These are phyloP conservation scores for Myiagra hebetior DNA, from an alignment of 2,113 vertebrate genomes.

Conservation along the genomic window DNA sequence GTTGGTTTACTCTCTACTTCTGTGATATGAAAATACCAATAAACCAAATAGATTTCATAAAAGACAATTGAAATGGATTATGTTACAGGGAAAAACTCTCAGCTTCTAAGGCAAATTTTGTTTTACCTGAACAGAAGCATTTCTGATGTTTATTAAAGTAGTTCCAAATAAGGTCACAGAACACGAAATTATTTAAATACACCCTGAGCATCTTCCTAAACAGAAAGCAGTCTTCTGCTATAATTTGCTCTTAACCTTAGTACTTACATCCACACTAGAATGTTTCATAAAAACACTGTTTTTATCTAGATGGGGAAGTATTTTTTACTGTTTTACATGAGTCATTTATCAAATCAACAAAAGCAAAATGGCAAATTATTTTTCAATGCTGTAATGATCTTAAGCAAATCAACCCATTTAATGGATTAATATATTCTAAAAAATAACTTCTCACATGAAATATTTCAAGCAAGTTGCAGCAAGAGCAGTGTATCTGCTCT, in stretches of 20 bases:
- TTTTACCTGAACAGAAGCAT: neutral
- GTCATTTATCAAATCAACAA: neutral
- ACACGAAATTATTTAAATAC: neutral
- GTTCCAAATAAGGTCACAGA: neutral
- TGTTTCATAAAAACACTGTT: neutral
- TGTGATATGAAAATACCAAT: neutral
- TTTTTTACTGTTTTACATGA: neutral
- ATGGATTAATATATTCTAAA: conserved; percentile 3
- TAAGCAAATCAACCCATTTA: neutral
- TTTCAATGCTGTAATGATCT: neutral
- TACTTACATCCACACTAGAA: neutral
- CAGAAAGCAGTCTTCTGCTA: neutral
- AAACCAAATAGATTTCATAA: neutral
- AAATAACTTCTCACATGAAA: neutral
- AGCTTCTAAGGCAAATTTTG: neutral
- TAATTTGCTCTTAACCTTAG: neutral
- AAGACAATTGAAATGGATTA: neutral
- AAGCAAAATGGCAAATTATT: neutral
- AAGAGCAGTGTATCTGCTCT: neutral
- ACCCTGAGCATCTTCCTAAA: neutral
- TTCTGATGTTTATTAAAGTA: neutral
- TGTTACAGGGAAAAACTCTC: neutral
- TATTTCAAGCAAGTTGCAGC: neutral
- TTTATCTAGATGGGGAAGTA: neutral
- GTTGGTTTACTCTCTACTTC: neutral